Base-by-base conservation (phyloP, 2,113 vertebrate genomes). In the Promerops cafer region DNA sequence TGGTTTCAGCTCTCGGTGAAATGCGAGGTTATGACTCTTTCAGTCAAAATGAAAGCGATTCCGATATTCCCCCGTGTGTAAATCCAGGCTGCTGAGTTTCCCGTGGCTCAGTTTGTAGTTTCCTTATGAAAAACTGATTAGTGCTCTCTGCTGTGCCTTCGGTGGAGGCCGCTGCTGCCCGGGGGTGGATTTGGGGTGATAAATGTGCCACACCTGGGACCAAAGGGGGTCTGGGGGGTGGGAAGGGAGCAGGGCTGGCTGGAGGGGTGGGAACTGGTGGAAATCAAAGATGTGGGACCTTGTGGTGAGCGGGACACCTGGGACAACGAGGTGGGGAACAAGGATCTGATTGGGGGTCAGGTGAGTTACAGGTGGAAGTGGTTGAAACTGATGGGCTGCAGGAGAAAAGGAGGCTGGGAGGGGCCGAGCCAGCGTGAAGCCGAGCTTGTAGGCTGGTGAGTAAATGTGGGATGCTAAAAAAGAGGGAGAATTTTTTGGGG, bases 41-140 rank as follows among this genome's bases (percentile, higher is more conserved):
- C 93, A 81, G 83, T 92, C 94, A 93, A 88, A 96, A 90, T 75
- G 96, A 97, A 96, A 94, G 96, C 13, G 53, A 90, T 90, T 90
- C 86, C 0, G 44, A 40, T 86, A 93, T 94, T 96, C 93, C 94
- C 91, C 59, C 10, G 72, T 95, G 94, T 94, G 94, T 95, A 96
- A 97, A 96, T 96, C 88, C 93, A 94, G 96, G 63, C 93, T 93
- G 94, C 90, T 87, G 96, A 96, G 79, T 95, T 96, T 93, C 86
- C 83, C 69, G 0, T 23, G 53, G 92, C 90, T 95, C 52, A 14
- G 39, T 74, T 83, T 83, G 93, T 88, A 66, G 88, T 86, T 94
- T 87, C 82, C 53, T 91, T 76, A 90, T 69, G 92, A 81, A 89
- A 93, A 89, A 45, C 56, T 89, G 92, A 86, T 96, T 86, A 19